Evolutionary conservation across 2,797 vertebrate species (phyloP).

Genomic region (Peromyscus melanophrys): DNA sequence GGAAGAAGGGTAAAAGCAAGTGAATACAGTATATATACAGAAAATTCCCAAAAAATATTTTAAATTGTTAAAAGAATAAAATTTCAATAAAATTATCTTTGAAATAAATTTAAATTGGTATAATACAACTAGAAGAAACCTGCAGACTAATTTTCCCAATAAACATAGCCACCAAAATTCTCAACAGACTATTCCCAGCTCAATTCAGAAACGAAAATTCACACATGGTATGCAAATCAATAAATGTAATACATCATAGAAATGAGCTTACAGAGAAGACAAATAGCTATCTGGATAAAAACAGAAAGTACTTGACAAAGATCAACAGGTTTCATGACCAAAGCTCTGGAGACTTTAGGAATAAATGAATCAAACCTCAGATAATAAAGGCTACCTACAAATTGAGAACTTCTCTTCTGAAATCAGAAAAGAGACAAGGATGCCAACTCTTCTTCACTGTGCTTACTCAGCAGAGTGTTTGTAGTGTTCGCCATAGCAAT

Average conservation of each 20-base stretch:
- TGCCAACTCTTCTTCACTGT: background rate
- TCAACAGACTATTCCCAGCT: background rate
- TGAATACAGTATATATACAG: background rate
- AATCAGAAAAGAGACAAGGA: background rate
- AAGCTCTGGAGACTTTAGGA: background rate
- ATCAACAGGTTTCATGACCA: too few species aligned
- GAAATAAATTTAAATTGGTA: background rate
- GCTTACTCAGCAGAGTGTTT: background rate
- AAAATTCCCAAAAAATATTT: background rate
- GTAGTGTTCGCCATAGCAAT: background rate
- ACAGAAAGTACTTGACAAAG: background rate
- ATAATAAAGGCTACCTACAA: background rate
- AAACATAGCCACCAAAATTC: background rate
- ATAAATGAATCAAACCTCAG: background rate
- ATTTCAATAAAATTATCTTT: background rate
- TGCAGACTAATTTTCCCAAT: background rate
- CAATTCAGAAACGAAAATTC: background rate
- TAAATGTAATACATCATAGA: background rate
- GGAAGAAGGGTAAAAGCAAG: background rate
- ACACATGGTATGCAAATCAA: background rate
- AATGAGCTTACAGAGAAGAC: background rate
- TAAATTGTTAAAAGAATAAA: background rate
- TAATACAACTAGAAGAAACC: background rate
- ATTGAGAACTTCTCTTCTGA: background rate
- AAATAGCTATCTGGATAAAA: background rate